Evolutionary conservation across 1,140 invertebrate species (phyloP), one percentile per base, ranked within the genome.

Genomic region (Drosophila parabipectinata): DNA sequence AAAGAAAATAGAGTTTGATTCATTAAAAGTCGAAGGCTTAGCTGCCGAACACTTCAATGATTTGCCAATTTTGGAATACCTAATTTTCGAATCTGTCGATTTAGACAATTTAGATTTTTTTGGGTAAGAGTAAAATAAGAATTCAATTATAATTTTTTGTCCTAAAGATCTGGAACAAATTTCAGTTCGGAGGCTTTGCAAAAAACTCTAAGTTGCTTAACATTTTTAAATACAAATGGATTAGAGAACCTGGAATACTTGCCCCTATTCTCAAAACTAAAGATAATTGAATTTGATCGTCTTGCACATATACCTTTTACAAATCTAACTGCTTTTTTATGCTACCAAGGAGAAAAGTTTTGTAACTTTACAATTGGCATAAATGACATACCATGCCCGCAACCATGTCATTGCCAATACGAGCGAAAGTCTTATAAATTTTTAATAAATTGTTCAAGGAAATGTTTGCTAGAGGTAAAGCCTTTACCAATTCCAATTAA

Each of bases 221-320:
- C 26, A 8, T 26, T 68, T 8, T 28, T 37, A n/a, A 37, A 67
- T 0, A 53, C 54, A 2, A 7, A 26, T 32, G 10, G 32, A 6
- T 8, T n/a, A 9, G 28, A 66, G 14, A 30, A 68, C 10, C 10
- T 67, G 6, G 26, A 68, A 28, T 37, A 45, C 1, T 67, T 68
- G 2, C 4, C 8, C 2, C 10, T 7, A 3, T 66, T 52, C 15
- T 0, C 28, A 0, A 26, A 18, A 7, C 28, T 68, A 2, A 28
- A 45, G n/a, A 34, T 21, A 1, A 54, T 68, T 1, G 53, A 45
- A n/a, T 15, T 47, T 5, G 30, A 37, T 12, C 9, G 10, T 4
- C 10, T 10, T 4, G 10, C 34, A 3, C 34, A 41, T 24, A 34
- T 26, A 10, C 37, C 37, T 0, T 45, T 21, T n/a, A 21, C 21